Evolutionary conservation across 2,113 vertebrate species (phyloP).

Genomic region (Chloroceryle aenea): DNA sequence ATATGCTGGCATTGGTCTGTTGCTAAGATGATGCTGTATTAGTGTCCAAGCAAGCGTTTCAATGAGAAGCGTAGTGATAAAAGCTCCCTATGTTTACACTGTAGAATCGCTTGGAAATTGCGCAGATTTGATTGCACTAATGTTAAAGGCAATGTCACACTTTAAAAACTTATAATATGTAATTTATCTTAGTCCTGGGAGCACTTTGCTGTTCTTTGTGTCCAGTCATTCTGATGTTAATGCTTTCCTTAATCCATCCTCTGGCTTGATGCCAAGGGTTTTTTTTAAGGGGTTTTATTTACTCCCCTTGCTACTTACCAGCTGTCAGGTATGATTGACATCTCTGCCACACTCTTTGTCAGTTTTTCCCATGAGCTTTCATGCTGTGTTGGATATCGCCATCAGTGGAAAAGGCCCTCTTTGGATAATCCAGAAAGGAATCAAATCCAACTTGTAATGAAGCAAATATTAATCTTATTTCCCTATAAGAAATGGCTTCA

Average conservation of each 20-base stretch:
- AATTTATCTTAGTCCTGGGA: background rate
- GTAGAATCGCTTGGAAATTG: background rate
- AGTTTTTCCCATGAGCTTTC: background rate
- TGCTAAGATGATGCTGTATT: background rate
- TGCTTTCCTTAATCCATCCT: slow-evolving; percentile 15
- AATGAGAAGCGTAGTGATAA: background rate
- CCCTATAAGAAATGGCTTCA: background rate
- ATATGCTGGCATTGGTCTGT: background rate
- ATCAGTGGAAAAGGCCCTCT: background rate
- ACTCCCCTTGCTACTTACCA: background rate
- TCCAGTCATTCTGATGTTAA: background rate
- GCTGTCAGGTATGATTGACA: background rate
- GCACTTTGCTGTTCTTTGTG: background rate
- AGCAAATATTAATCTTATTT: background rate
- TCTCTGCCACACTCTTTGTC: background rate
- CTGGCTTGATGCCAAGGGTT: background rate
- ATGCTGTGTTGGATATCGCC: background rate
- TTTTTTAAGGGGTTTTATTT: slow-evolving; percentile 29
- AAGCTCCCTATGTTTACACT: background rate
- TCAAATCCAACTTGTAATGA: background rate
- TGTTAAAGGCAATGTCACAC: background rate
- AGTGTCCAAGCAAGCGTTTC: background rate
- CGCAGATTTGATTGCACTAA: background rate
- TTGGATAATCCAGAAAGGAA: background rate
- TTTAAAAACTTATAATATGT: background rate